phyloP scores from a whole-genome alignment of 2,113 vertebrate genomes.

The Helogale parvula region DNA sequence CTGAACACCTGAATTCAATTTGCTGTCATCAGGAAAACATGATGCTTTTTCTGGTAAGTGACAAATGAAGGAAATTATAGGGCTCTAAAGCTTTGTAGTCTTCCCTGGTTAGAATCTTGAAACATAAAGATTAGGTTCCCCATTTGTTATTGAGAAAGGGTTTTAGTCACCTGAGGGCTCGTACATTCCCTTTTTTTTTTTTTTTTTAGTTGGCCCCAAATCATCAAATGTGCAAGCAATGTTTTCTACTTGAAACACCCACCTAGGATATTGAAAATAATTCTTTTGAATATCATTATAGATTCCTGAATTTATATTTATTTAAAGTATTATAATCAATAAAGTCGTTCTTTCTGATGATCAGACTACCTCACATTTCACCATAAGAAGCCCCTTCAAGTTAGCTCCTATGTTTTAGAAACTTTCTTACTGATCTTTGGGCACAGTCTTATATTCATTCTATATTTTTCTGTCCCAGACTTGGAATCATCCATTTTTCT shows the following conservation, averaged over 20 bases:
- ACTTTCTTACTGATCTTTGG: not conserved
- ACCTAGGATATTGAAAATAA: not conserved
- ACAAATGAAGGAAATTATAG: not conserved
- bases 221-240: not conserved
- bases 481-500: not conserved
- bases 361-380: not conserved
- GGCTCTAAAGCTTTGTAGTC: not conserved
- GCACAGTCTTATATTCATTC: not conserved
- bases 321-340: not conserved
- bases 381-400: not conserved
- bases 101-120: not conserved
- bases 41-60: not conserved
- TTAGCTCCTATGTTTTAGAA: not conserved
- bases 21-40: not conserved
- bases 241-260: not conserved
- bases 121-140: not conserved
- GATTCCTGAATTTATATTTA: constrained; percentile 25
- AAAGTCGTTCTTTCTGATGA: not conserved
- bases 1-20: not conserved
- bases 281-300: not conserved
- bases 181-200: not conserved
- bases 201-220: not conserved
- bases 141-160: not conserved
- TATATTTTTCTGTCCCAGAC: not conserved
- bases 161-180: not conserved